Conservation (phyloP, 2,797 vertebrate genomes). For the Distichodus sexfasciatus region DNA sequence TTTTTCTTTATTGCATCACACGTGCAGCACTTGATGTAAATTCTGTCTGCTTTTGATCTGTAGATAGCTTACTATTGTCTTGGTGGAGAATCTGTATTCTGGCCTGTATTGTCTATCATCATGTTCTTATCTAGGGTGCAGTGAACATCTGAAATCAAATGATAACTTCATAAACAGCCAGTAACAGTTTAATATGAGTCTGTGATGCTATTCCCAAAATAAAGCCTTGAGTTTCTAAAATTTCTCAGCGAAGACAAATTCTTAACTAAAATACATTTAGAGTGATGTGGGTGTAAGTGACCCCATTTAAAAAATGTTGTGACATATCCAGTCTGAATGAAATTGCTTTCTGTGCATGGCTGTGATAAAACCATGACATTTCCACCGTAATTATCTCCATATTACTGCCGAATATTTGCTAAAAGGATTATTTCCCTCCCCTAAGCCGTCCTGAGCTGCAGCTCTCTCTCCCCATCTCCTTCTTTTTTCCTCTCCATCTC, state of each 20-base stretch:
- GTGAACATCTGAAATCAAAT: neutral
- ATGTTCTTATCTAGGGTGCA: neutral
- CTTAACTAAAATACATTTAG: constrained; percentile 44
- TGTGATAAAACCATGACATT: constrained; percentile 56
- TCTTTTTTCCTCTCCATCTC: too few relatives aligned
- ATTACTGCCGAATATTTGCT: constrained; percentile 58
- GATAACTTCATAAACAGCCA: neutral
- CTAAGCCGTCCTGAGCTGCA: constrained; percentile 42
- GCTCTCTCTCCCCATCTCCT: constrained; percentile 23
- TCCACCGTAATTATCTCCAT: constrained; percentile 58
- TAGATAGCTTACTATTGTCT: neutral
- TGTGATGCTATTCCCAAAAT: constrained; percentile 14
- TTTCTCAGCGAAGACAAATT: neutral
- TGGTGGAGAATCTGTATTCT: neutral
- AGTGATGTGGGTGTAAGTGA: constrained; percentile 43
- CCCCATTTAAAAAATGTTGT: constrained; percentile 54
- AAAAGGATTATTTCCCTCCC: constrained; percentile 55
- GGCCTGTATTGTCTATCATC: neutral
- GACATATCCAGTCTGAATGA: constrained; percentile 50
- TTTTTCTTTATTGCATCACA: constrained; percentile 35
- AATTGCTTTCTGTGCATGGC: constrained; percentile 52
- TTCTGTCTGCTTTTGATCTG: constrained; percentile 16
- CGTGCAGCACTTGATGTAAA: constrained; percentile 6
- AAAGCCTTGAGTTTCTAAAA: constrained; percentile 9
- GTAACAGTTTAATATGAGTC: neutral